These are phyloP conservation scores for Campylomormyrus tamandua DNA, from an alignment of 2,113 vertebrate species.

Conservation along the genomic window DNA sequence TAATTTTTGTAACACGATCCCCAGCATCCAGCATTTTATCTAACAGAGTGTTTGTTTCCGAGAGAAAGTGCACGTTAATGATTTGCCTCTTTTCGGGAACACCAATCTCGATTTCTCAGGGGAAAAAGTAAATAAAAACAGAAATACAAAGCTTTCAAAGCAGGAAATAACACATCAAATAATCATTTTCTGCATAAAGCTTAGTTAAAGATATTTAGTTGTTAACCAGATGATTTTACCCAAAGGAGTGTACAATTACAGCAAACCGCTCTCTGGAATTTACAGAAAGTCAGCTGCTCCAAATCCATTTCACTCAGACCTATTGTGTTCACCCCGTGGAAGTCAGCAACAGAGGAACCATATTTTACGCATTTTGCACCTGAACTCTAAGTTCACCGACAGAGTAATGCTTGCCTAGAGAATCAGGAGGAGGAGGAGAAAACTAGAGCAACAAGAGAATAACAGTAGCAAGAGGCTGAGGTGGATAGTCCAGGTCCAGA, in stretches of 20 bases:
- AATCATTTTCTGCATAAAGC: background rate
- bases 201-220: background rate
- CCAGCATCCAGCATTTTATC: background rate
- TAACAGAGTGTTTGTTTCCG: background rate
- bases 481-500: background rate
- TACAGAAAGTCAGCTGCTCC: background rate
- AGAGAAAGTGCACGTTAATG: background rate
- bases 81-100: background rate
- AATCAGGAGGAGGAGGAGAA: background rate
- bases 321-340: background rate
- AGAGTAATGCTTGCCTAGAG: background rate
- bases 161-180: background rate
- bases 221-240: background rate
- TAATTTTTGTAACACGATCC: background rate
- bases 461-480: background rate
- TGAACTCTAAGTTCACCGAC: background rate
- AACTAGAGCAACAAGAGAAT: background rate
- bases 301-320: background rate
- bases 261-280: background rate
- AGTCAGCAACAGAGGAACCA: background rate
- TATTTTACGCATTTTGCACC: background rate
- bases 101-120: background rate
- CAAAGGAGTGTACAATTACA: background rate
- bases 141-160: background rate
- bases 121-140: background rate